phyloP scores from a whole-genome alignment of 1,140 invertebrate genomes.

The Monochamus saltuarius region DNA sequence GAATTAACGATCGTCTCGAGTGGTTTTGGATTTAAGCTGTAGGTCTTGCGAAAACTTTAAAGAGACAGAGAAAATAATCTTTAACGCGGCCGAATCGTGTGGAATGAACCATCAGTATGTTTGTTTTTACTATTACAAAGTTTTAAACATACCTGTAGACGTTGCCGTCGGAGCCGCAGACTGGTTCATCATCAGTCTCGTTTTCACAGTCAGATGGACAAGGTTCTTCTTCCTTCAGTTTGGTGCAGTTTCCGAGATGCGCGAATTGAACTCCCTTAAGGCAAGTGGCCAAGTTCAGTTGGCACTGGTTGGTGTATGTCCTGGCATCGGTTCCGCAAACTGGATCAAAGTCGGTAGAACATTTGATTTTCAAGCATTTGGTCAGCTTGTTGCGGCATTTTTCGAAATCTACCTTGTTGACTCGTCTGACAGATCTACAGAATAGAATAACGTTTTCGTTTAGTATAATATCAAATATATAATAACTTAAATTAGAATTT shows the following conservation, averaged over 20 bases:
- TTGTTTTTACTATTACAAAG: no score
- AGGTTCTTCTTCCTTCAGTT: conserved; percentile 68
- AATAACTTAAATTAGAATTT: no score
- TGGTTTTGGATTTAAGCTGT: no score
- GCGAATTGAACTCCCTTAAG: conserved; percentile 81
- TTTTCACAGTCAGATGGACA: conserved; percentile 73
- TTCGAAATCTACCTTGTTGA: conserved; percentile 71
- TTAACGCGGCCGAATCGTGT: no score
- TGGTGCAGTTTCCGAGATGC: conserved; percentile 81
- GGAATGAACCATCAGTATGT: no score
- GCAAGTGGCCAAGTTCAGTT: conserved; percentile 78
- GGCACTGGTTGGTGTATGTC: conserved; percentile 79
- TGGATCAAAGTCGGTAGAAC: conserved; percentile 65
- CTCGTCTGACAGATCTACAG: conserved; percentile 53
- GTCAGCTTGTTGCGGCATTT: conserved; percentile 71
- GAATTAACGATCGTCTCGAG: no score
- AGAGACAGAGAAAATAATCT: no score
- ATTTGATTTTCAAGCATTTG: conserved; percentile 72
- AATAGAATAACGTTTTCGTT: no score
- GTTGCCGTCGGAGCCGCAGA: conserved; percentile 89
- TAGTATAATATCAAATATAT: no score
- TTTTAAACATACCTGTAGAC: conserved; percentile 72
- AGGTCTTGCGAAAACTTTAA: no score
- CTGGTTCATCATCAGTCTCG: conserved; percentile 70
- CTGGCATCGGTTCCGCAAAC: conserved; percentile 82